Base-by-base conservation (phyloP, 2,888 invertebrate species). In the Eledona agricola region DNA sequence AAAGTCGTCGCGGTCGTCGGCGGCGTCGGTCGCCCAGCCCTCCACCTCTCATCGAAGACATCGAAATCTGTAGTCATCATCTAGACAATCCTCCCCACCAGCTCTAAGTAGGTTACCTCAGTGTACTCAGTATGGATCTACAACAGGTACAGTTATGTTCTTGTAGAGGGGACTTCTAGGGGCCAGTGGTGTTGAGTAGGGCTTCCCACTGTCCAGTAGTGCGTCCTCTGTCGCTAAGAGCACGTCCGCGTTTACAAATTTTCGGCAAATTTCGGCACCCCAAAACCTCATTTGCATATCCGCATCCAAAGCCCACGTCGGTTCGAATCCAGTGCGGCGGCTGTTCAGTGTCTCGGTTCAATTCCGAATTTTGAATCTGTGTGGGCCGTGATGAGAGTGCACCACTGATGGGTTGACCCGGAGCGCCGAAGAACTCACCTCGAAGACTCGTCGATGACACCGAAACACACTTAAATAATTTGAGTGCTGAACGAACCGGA, bases 71-170 rank as follows among this genome's bases (percentile, higher is more conserved):
- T 55, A 64, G 59, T 61, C 67, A 70, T 72, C 71, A 64, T 70
- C 67, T 65, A 69, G 69, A 67, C 66, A 61, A 59, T 58, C 58
- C 53, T 63, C 69, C 70, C 72, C 72, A 64, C 70, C 65, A 60
- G 16, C 51, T 11, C 22, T 69, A 75, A 73, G 73, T 74, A 74
- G 75, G 75, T 75, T 75, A 75, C 67, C 70, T 66, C 67, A 47
- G 53, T 53, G 47, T 54, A 42, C 63, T 54, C 61, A 61, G 72
- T 72, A 70, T 72, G 67, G 70, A 71, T 72, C 72, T 75, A 76
- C 75, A 73, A 74, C 75, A 72, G 72, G 74, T 75, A 76, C 75
- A 74, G 75, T 76, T 76, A 76, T 55, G 43, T 67, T 67, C 68
- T 69, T 67, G 60, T 59, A 66, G 62, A 62, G 62, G 55, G 67